Conservation (phyloP, 2,113 vertebrate species). For the Perca fluviatilis region DNA sequence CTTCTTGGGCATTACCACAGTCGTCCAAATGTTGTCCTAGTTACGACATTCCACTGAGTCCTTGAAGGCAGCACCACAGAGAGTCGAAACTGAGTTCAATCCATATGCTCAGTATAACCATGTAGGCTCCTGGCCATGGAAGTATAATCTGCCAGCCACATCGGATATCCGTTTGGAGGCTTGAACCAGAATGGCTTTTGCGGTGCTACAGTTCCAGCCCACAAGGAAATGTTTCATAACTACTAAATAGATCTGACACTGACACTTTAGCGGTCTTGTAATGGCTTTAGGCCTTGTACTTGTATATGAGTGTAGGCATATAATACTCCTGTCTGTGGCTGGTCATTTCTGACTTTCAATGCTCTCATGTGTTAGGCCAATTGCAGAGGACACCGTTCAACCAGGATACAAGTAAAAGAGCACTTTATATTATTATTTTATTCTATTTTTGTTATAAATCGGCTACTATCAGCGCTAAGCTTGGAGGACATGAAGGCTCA, state of each 20-base stretch:
- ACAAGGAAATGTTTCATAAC: background rate
- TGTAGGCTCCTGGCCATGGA: background rate
- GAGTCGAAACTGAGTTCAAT: background rate
- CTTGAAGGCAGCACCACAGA: slow-evolving; percentile 14
- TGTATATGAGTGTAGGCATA: background rate
- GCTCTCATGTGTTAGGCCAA: background rate
- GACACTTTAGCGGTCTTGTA: slow-evolving; percentile 5
- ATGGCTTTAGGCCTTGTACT: background rate
- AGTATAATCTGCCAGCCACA: background rate
- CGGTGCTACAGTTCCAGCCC: slow-evolving; percentile 24
- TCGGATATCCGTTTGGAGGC: background rate
- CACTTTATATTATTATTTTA: background rate
- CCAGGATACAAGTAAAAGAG: background rate
- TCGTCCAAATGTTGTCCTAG: background rate
- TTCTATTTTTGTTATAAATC: background rate
- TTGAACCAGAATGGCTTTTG: slow-evolving; percentile 72
- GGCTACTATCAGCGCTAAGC: background rate
- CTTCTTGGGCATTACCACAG: background rate
- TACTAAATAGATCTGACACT: background rate
- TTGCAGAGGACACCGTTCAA: background rate
- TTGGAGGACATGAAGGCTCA: background rate
- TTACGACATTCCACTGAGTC: background rate
- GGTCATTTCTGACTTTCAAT: background rate
- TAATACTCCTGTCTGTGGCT: background rate
- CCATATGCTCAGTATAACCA: background rate